Evolutionary conservation across 1,140 invertebrate genomes (phyloP).

Genomic region (Drosophila busckii): DNA sequence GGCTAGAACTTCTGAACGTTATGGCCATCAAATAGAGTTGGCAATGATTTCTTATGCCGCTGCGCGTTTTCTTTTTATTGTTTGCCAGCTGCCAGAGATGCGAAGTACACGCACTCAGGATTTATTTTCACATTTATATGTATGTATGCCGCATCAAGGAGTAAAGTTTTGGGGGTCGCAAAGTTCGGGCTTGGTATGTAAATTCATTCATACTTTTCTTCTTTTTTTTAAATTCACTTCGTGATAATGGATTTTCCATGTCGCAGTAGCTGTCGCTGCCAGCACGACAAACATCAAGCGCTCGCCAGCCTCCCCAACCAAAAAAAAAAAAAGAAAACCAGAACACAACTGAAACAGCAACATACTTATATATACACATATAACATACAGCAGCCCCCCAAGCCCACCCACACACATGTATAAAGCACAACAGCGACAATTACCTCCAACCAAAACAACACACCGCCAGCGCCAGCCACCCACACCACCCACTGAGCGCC

Average conservation of each 20-base stretch:
- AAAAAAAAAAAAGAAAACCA: too few relatives aligned
- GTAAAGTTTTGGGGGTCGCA: not conserved
- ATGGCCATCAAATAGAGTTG: constrained; percentile 69
- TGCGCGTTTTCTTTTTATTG: constrained; percentile 4
- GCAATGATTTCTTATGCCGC: constrained; percentile 26
- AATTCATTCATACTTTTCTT: too few relatives aligned
- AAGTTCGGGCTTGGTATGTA: constrained; percentile 59
- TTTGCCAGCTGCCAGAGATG: constrained; percentile 9
- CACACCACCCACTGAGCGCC: too few relatives aligned
- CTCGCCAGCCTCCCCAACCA: not conserved
- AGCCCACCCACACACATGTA: not conserved
- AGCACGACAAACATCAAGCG: constrained; percentile 10
- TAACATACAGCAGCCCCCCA: constrained; percentile 29
- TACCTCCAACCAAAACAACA: too few relatives aligned
- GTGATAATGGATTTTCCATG: constrained; percentile 76
- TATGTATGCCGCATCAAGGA: constrained; percentile 42
- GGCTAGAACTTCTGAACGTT: constrained; percentile 53
- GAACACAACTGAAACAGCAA: too few relatives aligned
- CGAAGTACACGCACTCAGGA: constrained; percentile 71
- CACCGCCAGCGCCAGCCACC: not conserved
- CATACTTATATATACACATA: too few relatives aligned
- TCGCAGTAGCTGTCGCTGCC: constrained; percentile 47
- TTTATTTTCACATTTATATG: constrained; percentile 75
- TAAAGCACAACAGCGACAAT: constrained; percentile 54
- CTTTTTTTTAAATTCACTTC: constrained; percentile 77